Evolutionary conservation across 2,113 vertebrate genomes (phyloP).

Genomic region (Cyprinodon variegatus): DNA sequence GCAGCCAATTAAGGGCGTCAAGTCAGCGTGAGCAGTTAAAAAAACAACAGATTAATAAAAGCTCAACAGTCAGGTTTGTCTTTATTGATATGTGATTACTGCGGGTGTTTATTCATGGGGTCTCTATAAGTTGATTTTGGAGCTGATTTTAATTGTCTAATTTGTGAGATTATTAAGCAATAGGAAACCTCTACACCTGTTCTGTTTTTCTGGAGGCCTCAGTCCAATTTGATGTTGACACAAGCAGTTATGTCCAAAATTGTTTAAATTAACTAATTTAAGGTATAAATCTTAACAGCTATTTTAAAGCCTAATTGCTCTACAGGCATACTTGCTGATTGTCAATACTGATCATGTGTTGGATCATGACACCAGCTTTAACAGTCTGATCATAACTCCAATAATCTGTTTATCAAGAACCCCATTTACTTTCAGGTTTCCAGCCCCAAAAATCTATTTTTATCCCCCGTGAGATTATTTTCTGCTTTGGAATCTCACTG

Average conservation of each 20-base stretch:
- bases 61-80: slow-evolving; percentile 59
- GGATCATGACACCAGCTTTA: not conserved
- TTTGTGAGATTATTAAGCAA: slow-evolving; percentile 80
- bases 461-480: not conserved
- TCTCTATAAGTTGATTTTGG: slow-evolving; percentile 77
- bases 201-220: slow-evolving; percentile 45
- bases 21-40: slow-evolving; percentile 54
- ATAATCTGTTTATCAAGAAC: not conserved
- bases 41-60: slow-evolving; percentile 63
- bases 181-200: slow-evolving; percentile 77
- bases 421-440: not conserved
- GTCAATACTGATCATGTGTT: no score
- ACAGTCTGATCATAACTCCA: not conserved
- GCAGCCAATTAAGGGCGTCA: slow-evolving; percentile 56
- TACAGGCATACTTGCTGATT: not conserved
- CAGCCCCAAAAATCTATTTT: not conserved
- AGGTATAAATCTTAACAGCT: not conserved
- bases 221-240: slow-evolving; percentile 15
- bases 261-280: not conserved
- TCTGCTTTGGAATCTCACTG: not conserved
- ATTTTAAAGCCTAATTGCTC: not conserved
- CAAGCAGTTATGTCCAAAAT: not conserved
- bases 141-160: slow-evolving; percentile 76
- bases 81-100: slow-evolving; percentile 77
- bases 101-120: slow-evolving; percentile 68